A percentile compares a stretch with the other conserved stretches of the same genome.
These are phyloP conservation scores for Bungarus multicinctus DNA, from an alignment of 2,113 vertebrate species.

Conservation along the genomic window DNA sequence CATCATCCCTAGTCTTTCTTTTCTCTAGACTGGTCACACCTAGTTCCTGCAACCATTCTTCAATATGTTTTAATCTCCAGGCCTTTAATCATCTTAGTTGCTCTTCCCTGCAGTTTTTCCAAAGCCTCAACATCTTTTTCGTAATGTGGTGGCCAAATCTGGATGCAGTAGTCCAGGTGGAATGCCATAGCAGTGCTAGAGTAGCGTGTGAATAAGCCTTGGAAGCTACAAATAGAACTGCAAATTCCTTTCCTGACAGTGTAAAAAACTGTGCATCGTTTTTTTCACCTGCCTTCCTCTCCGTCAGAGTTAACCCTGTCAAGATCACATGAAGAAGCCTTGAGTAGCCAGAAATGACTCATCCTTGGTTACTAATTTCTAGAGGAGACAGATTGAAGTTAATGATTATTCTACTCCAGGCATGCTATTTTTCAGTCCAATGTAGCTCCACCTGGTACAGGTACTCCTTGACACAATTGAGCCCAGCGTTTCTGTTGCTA, in stretches of 20 bases:
- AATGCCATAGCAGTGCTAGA: background rate
- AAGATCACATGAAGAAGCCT: constrained; percentile 23
- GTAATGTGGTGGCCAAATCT: no score
- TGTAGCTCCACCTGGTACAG: background rate
- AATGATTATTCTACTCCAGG: background rate
- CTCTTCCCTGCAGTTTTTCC: no score
- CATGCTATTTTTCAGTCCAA: fast-evolving
- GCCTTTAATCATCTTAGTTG: no score
- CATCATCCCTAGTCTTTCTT: no score
- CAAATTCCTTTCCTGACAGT: background rate
- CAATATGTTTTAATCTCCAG: no score
- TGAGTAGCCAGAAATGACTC: constrained; percentile 5
- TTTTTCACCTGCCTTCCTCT: background rate
- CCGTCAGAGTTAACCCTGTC: constrained; percentile 41
- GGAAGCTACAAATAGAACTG: fast-evolving
- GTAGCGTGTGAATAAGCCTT: background rate
- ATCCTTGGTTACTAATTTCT: background rate
- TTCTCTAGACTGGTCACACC: no score
- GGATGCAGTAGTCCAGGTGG: no score
- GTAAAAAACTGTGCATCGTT: background rate
- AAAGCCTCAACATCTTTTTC: no score
- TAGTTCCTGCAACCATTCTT: no score
- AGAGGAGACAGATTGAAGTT: fast-evolving
- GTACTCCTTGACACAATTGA: no score
- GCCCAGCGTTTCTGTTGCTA: no score